Percentiles rank a stretch among this genome's conserved stretches.
phyloP scores from a whole-genome alignment of 2,113 vertebrate species.

The Albula goreensis region DNA sequence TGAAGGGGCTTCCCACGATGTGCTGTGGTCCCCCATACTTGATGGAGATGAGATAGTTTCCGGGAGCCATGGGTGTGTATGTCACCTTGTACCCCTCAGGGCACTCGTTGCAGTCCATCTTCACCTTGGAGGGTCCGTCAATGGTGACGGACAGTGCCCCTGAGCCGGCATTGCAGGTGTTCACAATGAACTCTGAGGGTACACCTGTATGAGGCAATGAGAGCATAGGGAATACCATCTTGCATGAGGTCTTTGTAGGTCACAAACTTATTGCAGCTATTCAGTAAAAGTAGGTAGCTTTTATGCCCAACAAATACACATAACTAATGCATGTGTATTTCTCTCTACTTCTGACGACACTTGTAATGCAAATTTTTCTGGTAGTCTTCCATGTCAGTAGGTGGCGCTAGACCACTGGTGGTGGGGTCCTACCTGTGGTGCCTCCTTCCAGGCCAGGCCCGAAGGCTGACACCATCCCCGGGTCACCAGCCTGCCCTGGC shows the following conservation, averaged over 20 bases:
- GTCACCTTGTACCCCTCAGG: conserved; percentile 88
- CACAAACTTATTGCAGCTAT: background rate
- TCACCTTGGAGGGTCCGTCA: conserved; percentile 93
- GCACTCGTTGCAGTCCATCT: conserved; percentile 91
- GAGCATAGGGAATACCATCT: background rate
- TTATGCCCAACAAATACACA: too few relatives aligned
- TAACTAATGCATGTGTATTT: too few relatives aligned
- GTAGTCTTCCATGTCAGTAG: background rate
- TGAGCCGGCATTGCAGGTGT: conserved; percentile 85
- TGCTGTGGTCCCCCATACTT: conserved; percentile 94
- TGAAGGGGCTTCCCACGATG: conserved; percentile 95
- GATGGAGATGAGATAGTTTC: conserved; percentile 96
- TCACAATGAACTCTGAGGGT: conserved; percentile 85
- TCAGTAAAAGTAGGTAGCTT: background rate
- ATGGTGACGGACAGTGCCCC: conserved; percentile 89
- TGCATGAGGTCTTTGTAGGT: background rate
- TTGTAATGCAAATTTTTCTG: background rate
- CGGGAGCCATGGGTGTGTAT: conserved; percentile 95
- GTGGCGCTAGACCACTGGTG: background rate
- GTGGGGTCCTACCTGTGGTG: conserved; percentile 76
- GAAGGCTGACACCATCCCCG: conserved; percentile 87
- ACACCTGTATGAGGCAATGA: conserved; percentile 66
- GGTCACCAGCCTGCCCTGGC: conserved; percentile 85
- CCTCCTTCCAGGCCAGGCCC: conserved; percentile 88
- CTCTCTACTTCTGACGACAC: background rate